Evolutionary conservation across 1,140 invertebrate species (phyloP).

Genomic region (Micrasema longulum): DNA sequence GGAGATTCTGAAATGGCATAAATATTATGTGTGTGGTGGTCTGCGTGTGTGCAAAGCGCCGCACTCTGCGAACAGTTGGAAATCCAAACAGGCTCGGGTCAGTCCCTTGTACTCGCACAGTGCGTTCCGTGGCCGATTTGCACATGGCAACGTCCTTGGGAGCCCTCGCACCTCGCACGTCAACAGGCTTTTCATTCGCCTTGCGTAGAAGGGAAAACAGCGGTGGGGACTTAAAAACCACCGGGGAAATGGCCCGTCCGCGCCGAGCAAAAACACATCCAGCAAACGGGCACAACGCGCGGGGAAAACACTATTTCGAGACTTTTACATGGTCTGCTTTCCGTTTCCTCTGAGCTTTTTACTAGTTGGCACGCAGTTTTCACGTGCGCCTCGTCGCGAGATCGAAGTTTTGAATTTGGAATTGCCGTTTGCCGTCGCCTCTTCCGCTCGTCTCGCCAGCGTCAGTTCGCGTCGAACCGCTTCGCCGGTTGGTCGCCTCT

Average conservation of each 20-base stretch:
- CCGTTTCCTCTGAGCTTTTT: not conserved
- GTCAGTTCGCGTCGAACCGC: constrained; percentile 31
- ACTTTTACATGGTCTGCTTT: too few relatives aligned
- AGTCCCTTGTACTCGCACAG: too few relatives aligned
- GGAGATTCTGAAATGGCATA: not conserved
- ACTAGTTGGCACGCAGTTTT: not conserved
- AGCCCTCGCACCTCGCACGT: constrained; percentile 4
- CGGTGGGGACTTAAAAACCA: not conserved
- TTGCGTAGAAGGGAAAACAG: constrained; percentile 8
- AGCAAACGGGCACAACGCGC: constrained; percentile 1
- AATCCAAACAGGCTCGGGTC: constrained; percentile 26
- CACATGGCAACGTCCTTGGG: constrained; percentile 42
- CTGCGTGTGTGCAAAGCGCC: not conserved
- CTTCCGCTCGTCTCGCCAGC: constrained; percentile 52
- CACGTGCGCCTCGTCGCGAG: constrained; percentile 37
- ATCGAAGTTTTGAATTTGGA: constrained; percentile 58
- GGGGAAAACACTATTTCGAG: not conserved
- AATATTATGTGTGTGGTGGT: not conserved
- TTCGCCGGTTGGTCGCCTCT: constrained; percentile 60
- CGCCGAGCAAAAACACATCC: constrained; percentile 14
- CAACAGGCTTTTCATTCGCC: constrained; percentile 43
- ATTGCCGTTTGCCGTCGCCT: constrained; percentile 60
- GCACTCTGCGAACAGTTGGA: not conserved
- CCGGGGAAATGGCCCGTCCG: constrained; percentile 9
- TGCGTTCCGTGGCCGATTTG: constrained; percentile 12